Base-by-base conservation (phyloP, 2,797 vertebrate genomes). In the Mionectes olivaceus region DNA sequence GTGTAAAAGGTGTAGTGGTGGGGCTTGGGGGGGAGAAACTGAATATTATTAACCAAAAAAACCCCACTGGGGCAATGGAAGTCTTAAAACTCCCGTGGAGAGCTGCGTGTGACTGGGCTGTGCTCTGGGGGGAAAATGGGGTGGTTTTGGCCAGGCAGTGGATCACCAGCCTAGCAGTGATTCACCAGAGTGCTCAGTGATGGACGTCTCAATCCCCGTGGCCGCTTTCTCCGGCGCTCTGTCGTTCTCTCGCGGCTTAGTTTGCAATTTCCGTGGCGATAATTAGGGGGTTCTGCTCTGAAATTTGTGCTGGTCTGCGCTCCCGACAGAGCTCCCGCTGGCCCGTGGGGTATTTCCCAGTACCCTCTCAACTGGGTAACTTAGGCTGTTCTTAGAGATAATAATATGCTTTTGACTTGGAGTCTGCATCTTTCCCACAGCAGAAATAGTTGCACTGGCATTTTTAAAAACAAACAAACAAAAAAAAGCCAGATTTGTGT, bases 331-430 rank as follows among this genome's bases (percentile, higher is more conserved):
- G 89, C 63, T 81, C 64, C 82, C 0, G 0, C 78, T 90, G 86
- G 87, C 78, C 80, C 7, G 1, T 52, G 44, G 91, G 92, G 77
- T 86, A 88, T 94, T 95, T 96, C 94, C 87, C 91, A 89, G 52
- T 69, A 16, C 63, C 44, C 74, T 76, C 76, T 96, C 74, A 52
- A 53, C 91, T 76, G 80, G 7, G 65, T 73, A 74, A 43, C 2
- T 0, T 1, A 82, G 83, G 55, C 95, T 96, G 91, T 60, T 96
- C 94, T 94, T 96, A 90, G 85, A 83, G 87, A 94, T 96, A 97
- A 96, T 96, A 77, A 96, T 80, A 96, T 57, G 82, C 83, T 95
- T 80, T 60, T 64, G 39, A 67, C 91, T 96, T 89, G 90, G 91
- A 84, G 32, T 77, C 89, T 2, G 10, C 68, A 35, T 94, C 93